A percentile compares a stretch with the other conserved stretches of the same genome.
These are phyloP conservation scores for Ardeotis arabs DNA, from an alignment of 2,113 vertebrate species.

Conservation along the genomic window DNA sequence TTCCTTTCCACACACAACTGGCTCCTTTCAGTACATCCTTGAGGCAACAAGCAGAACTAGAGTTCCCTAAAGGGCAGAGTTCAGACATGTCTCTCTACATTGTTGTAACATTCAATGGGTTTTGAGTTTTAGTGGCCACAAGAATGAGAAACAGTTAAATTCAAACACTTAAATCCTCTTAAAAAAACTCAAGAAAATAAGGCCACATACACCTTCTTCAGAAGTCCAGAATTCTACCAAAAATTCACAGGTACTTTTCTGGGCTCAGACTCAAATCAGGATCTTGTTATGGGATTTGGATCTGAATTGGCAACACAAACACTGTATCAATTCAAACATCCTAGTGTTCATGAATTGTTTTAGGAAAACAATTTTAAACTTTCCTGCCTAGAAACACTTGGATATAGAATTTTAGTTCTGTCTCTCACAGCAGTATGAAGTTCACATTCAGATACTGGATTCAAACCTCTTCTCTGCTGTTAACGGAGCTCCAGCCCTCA, in stretches of 20 bases:
- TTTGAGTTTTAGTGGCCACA: neutral
- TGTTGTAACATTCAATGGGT: neutral
- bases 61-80: neutral
- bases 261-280: neutral
- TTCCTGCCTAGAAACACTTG: neutral
- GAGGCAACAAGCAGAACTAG: neutral
- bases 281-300: neutral
- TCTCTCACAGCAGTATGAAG: neutral
- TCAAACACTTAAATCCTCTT: neutral
- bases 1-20: neutral
- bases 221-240: neutral
- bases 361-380: neutral
- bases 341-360: neutral
- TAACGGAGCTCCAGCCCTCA: neutral
- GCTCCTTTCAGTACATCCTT: neutral
- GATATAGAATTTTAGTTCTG: neutral
- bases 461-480: neutral
- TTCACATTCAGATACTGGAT: neutral
- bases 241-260: neutral
- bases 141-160: neutral
- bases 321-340: neutral
- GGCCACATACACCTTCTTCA: neutral
- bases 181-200: neutral
- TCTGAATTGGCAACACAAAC: neutral
- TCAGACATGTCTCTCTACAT: neutral